Evolutionary conservation across 1,140 invertebrate genomes (phyloP).

Genomic region (Calephelis nemesis): DNA sequence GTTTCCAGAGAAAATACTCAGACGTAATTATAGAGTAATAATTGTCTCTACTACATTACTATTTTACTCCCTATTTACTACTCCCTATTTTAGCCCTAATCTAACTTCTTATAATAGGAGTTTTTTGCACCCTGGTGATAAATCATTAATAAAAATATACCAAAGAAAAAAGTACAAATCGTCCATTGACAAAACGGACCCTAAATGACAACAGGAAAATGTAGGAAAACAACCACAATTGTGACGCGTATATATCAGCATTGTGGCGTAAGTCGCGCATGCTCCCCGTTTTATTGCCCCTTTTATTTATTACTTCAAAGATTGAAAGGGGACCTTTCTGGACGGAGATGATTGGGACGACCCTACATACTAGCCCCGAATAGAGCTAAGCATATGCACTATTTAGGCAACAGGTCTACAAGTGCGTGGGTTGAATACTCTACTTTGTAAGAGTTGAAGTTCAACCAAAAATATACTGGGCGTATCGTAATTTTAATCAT

Average conservation of each 20-base stretch:
- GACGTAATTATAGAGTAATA: too few relatives aligned
- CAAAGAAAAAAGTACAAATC: not conserved
- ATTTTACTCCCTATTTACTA: too few relatives aligned
- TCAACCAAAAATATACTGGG: too few relatives aligned
- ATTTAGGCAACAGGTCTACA: slow-evolving; percentile 15
- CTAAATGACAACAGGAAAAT: slow-evolving; percentile 8
- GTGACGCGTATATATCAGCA: slow-evolving; percentile 16
- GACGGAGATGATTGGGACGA: slow-evolving; percentile 59
- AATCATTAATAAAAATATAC: too few relatives aligned
- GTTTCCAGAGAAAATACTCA: too few relatives aligned
- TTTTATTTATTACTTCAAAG: slow-evolving; percentile 75
- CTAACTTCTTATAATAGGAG: too few relatives aligned
- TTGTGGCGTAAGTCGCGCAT: slow-evolving; percentile 44
- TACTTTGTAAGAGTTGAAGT: too few relatives aligned
- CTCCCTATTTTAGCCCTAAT: too few relatives aligned
- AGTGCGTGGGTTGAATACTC: not conserved
- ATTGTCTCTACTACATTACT: too few relatives aligned
- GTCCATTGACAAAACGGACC: not conserved
- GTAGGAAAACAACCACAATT: slow-evolving; percentile 20
- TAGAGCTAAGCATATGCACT: slow-evolving; percentile 30
- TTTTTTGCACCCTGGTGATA: too few relatives aligned
- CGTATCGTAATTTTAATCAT: too few relatives aligned
- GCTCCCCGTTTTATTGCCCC: slow-evolving; percentile 65
- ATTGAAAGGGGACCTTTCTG: slow-evolving; percentile 71
- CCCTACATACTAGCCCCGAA: slow-evolving; percentile 27